phyloP scores from a whole-genome alignment of 2,797 vertebrate species.

The Leptodactylus fallax region DNA sequence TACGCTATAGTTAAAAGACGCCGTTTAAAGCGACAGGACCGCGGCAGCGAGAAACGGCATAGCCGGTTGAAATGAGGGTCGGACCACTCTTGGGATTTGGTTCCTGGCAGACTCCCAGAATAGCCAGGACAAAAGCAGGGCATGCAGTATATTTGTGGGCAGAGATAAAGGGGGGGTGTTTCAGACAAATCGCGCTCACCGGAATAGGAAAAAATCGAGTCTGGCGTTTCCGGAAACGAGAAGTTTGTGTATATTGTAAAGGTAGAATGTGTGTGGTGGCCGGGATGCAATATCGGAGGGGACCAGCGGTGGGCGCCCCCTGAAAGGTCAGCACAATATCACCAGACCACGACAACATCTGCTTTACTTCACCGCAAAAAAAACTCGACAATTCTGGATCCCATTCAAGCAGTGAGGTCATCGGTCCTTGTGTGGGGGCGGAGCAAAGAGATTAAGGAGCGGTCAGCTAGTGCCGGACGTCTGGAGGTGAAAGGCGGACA shows the following conservation, averaged over 20 bases:
- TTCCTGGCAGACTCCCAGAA: not conserved
- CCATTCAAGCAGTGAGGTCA: not conserved
- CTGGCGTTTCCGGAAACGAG: not conserved
- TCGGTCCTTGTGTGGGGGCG: not conserved
- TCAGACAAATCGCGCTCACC: too few species aligned
- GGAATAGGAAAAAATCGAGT: not conserved
- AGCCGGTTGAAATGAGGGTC: not conserved
- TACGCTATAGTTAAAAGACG: not conserved
- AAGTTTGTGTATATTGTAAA: not conserved
- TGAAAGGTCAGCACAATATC: not conserved
- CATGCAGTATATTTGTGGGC: not conserved
- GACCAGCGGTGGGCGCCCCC: not conserved
- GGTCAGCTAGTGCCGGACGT: not conserved
- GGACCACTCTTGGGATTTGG: not conserved
- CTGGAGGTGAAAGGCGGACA: not conserved
- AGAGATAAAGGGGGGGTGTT: not conserved
- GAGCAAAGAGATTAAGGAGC: not conserved
- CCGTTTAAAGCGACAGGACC: not conserved
- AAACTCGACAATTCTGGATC: not conserved
- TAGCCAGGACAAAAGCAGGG: not conserved
- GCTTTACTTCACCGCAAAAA: too few species aligned
- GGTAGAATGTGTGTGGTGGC: not conserved
- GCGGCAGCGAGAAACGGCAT: not conserved
- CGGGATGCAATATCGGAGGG: not conserved
- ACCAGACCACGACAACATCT: not conserved